Evolutionary conservation across 2,888 invertebrate genomes (phyloP).

Genomic region (Ophion slaviceki): DNA sequence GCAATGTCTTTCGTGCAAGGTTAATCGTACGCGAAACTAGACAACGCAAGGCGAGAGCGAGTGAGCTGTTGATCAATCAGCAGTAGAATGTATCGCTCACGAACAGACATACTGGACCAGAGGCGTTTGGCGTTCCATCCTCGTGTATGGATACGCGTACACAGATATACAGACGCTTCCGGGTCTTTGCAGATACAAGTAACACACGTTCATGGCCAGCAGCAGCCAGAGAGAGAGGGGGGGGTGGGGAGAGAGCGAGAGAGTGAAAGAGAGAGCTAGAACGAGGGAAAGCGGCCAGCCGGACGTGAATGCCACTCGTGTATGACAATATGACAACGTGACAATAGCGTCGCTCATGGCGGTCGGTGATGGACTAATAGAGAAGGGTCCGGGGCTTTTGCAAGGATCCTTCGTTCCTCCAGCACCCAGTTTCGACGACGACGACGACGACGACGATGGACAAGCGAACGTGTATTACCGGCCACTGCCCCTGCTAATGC

Average conservation of each 20-base stretch:
- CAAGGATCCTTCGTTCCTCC: slow-evolving; percentile 43
- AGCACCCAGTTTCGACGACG: slow-evolving; percentile 25
- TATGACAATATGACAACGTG: slow-evolving; percentile 72
- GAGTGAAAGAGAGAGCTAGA: neutral
- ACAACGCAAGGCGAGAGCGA: no score
- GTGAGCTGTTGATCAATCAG: no score
- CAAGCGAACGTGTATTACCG: slow-evolving; percentile 69
- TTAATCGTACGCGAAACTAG: no score
- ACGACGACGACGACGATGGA: slow-evolving; percentile 11
- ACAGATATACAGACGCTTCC: neutral
- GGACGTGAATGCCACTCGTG: slow-evolving; percentile 73
- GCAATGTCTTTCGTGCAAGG: no score
- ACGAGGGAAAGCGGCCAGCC: slow-evolving; percentile 13
- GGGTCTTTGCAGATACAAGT: neutral
- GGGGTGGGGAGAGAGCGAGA: neutral
- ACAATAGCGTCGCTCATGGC: slow-evolving; percentile 69
- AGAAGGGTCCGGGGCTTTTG: slow-evolving; percentile 66
- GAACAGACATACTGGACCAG: neutral
- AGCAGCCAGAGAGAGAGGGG: neutral
- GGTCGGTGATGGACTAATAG: slow-evolving; percentile 74
- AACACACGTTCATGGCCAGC: neutral
- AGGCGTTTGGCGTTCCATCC: neutral
- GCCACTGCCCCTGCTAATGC: slow-evolving; percentile 51
- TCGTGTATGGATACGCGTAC: no score
- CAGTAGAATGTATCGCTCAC: no score